These are phyloP conservation scores for Drosophila teissieri DNA, from an alignment of 1,140 invertebrate species.

Conservation along the genomic window DNA sequence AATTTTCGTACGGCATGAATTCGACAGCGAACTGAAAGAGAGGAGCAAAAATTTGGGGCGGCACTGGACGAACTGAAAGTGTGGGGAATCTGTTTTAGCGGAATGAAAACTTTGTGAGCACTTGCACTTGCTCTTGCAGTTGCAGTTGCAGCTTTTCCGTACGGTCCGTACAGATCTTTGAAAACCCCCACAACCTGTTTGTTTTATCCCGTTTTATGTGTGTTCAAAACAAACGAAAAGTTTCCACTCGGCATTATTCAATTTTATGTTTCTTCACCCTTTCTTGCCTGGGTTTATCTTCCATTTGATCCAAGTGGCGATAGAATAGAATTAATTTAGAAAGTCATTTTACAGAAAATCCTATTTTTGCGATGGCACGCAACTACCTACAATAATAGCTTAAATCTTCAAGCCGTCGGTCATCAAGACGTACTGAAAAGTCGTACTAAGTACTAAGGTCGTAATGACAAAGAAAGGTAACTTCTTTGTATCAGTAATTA, in stretches of 20 bases:
- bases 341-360: not conserved
- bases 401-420: too few species aligned
- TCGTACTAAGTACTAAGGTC: too few species aligned
- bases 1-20: constrained; percentile 72
- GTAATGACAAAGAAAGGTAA: too few species aligned
- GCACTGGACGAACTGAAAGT: constrained; percentile 28
- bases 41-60: constrained; percentile 20
- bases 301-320: constrained; percentile 1
- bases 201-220: constrained; percentile 29
- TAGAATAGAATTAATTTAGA: not conserved
- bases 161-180: constrained; percentile 8
- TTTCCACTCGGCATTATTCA: constrained; percentile 23
- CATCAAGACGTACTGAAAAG: too few species aligned
- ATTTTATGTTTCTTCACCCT: constrained; percentile 1
- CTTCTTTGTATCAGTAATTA: constrained; percentile 6
- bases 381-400: too few species aligned
- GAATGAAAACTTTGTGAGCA: constrained; percentile 54
- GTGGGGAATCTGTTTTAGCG: constrained; percentile 58
- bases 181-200: not conserved
- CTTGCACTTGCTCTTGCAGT: constrained; percentile 29
- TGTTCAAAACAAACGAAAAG: constrained; percentile 39
- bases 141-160: constrained; percentile 31
- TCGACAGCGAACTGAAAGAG: constrained; percentile 50
- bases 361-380: too few species aligned
- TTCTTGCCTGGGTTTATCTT: not conserved